Base-by-base conservation (phyloP, 2,113 vertebrate species). In the Nothobranchius kuhntae region DNA sequence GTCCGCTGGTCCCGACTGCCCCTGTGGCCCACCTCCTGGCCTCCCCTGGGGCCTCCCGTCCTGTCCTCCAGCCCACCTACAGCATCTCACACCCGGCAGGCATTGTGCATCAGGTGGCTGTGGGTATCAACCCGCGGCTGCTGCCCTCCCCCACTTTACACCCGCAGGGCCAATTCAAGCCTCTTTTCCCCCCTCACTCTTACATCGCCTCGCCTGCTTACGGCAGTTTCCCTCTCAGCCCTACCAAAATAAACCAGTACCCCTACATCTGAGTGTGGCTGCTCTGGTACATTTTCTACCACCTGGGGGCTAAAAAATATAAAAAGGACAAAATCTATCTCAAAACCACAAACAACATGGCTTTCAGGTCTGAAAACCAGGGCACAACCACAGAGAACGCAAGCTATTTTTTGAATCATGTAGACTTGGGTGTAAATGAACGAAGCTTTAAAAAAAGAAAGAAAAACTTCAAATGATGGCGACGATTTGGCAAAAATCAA, bases 401-500 rank as follows among this genome's bases (percentile, higher is more conserved):
- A 93, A 95, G 94, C 93, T 95, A 94, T 97, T 97, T 96, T 97
- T 89, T 94, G 89, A 97, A 95, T 96, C 94, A 90, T 93, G 91
- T 95, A 94, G 93, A 96, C 94, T 95, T 94, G 94, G 94, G 96
- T 97, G 95, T 96, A 98, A 96, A 95, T 95, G 95, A 95, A 97
- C 93, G 92, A 94, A 97, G 96, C 96, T 98, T 98, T 98, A 86
- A 90, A 86, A 81, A 90, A 68, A 60, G 45, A 87, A 65, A 61
- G 77, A 68, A 68, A 54, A 58, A 75, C 74, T 82, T 87, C 70
- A 71, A 73, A 70, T 78, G 76, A 67, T 70, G 81, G 72, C 65
- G 73, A 76, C 75, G 80, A 86, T 89, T 79, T 82, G 79, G 83
- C 75, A 87, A 90, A 77, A 86, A 89, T 68, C 78, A 71, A 68